A percentile compares a stretch with the other conserved stretches of the same genome.
These are phyloP conservation scores for Drosophila stalkeri DNA, from an alignment of 2,888 invertebrate genomes.

Conservation along the genomic window DNA sequence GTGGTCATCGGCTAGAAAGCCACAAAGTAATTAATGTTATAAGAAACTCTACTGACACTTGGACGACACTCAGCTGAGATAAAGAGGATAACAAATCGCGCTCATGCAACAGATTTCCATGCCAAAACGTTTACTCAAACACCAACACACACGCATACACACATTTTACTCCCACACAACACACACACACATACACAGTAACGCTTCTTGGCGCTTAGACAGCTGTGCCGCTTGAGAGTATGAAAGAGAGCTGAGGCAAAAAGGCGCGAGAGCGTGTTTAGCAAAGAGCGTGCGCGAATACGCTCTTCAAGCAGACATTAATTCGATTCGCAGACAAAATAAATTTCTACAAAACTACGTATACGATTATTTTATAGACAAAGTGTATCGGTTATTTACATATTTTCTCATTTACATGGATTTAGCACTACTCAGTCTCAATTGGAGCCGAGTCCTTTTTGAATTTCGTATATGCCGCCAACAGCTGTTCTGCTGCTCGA, in stretches of 20 bases:
- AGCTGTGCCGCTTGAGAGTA: constrained; percentile 56
- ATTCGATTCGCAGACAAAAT: not conserved
- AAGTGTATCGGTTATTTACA: not conserved
- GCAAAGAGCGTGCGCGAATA: constrained; percentile 62
- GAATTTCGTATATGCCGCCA: constrained; percentile 53
- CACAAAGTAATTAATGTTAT: constrained; percentile 74
- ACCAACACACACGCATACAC: constrained; percentile 13
- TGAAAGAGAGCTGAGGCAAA: not conserved
- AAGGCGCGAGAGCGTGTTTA: constrained; percentile 8
- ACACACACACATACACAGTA: constrained; percentile 7
- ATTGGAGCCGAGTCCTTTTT: constrained; percentile 7
- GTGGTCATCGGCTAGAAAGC: constrained; percentile 56
- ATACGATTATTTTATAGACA: not conserved
- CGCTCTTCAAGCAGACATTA: constrained; percentile 6
- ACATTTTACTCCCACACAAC: too few species aligned
- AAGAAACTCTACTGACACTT: constrained; percentile 75
- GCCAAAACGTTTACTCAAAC: constrained; percentile 49
- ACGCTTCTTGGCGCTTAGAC: constrained; percentile 34
- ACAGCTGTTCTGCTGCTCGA: constrained; percentile 59
- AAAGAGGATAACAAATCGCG: constrained; percentile 81
- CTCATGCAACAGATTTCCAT: constrained; percentile 80
- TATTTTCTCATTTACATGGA: not conserved
- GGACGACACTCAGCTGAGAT: constrained; percentile 79
- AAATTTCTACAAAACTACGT: fast-evolving
- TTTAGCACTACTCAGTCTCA: not conserved